Evolutionary conservation across 2,888 invertebrate species (phyloP), one percentile per base, ranked within the genome.

Genomic region (Eupithecia subumbrata): DNA sequence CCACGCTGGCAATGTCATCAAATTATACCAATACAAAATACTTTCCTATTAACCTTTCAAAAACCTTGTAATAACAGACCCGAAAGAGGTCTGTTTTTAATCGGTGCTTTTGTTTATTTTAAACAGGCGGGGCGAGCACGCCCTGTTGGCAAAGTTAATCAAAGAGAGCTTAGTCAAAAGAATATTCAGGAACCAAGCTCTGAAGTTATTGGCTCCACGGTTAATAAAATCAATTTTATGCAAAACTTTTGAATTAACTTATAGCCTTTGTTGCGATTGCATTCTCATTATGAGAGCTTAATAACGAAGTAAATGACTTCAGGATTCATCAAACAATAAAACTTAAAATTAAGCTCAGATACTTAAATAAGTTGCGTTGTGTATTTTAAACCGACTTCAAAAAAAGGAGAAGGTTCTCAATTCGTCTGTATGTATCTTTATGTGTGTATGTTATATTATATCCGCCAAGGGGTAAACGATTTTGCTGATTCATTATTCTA

Each of bases 211-310:
- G 82, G 84, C 83, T 81, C 85, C 80, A 79, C 80, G 83, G 83
- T 82, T 88, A 89, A 89, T 86, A 80, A 78, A 91, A 90, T 89
- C 90, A 89, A 91, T 91, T 89, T 86, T 85, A 90, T 90, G 90
- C 85, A 88, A 91, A 90, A 83, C 82, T 85, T 82, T 82, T 80
- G 81, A 77, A 76, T 76, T 83, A 81, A 85, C 82, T 84, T 78
- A 78, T 76, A 80, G 78, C 79, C 75, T 76, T 70, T 76, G 72
- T 75, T 43, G 63, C 43, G 68, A 72, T 64, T 80, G 80, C 78
- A 72, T 71, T 30, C 69, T 74, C 60, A 69, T 74, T 68, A 66
- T 60, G 45, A 67, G 68, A 60, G 4, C 60, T 14, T 25, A 25
- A 22, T 22, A 56, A 56, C 12, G 56, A 25, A 56, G 22, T 56